Evolutionary conservation across 2,113 vertebrate genomes (phyloP), one percentile per base, ranked within the genome.

Genomic region (Camelus bactrianus): DNA sequence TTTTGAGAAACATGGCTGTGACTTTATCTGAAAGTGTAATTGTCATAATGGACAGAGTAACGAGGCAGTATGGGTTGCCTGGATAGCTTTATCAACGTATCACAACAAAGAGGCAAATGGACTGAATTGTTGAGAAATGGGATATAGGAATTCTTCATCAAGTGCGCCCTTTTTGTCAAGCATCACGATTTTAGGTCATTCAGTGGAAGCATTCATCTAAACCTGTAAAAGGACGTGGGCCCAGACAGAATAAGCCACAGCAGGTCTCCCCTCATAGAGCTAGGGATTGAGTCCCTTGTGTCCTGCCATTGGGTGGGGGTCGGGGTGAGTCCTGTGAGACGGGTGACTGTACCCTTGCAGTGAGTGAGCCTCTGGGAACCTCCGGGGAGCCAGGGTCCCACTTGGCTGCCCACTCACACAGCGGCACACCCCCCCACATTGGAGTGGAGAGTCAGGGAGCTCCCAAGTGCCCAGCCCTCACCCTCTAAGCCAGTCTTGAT

Each of bases 21-120:
- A 28, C 52, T 28, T 92, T 86, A 48, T 83, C 96, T 79, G 83
- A 92, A 97, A 62, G 75, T 14, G 0, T 72, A 62, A 95, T 93
- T 95, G 64, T 96, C 96, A 97, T 97, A 96, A 95, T 81, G 90
- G 95, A 50, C 79, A 91, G 76, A 89, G 89, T 93, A 95, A 85
- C 56, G 69, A 42, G 65, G 85, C 88, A 93, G 80, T 13, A 50
- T 83, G 67, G 95, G 70, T 48, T 76, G 54, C 64, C 93, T 30
- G 15, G 67, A 22, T 50, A 38, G 42, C 32, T 93, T 84, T 64
- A 22, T 48, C 82, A 65, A 0, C 72, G 10, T 16, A 15, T 52
- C 75, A 24, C 4, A 6, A 22, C 35, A 46, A 62, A 67, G 46
- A 69, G 26, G 70, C 56, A 50, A 46, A 42, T 20, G 70, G 52